Evolutionary conservation across 2,797 vertebrate genomes (phyloP).

Genomic region (Podargus strigoides): DNA sequence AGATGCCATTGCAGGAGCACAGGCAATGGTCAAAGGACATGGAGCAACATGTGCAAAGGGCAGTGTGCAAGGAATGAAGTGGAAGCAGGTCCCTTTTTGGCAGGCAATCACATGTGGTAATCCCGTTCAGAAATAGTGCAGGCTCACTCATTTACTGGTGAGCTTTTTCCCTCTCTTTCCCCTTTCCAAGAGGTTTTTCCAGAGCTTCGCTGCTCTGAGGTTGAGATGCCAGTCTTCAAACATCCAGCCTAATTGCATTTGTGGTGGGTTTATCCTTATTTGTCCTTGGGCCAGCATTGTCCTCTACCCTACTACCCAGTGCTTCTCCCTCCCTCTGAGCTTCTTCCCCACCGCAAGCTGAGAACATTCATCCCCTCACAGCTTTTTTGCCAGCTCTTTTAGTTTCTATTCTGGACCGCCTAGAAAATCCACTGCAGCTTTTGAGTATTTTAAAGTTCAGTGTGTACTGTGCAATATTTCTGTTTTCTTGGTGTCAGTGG

Average conservation of each 20-base stretch:
- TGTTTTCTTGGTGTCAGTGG: neutral
- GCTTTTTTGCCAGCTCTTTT: neutral
- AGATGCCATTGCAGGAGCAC: neutral
- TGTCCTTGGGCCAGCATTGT: conserved; percentile 32
- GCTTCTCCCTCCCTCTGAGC: neutral
- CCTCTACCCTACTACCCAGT: neutral
- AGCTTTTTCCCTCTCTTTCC: neutral
- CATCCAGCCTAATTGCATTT: neutral
- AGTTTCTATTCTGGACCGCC: neutral
- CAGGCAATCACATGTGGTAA: neutral
- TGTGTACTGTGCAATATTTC: neutral
- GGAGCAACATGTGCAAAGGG: neutral
- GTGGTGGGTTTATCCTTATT: neutral
- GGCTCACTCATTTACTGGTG: neutral
- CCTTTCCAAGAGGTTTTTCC: neutral
- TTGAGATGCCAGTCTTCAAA: neutral
- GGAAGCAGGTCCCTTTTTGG: neutral
- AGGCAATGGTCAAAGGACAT: neutral
- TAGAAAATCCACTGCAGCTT: neutral
- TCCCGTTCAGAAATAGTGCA: neutral
- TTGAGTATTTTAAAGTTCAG: neutral
- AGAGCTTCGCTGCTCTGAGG: neutral
- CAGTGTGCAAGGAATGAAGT: neutral
- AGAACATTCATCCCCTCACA: neutral
- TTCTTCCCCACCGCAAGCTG: neutral